phyloP scores from a whole-genome alignment of 1,140 invertebrate genomes.

The Neodiprion pinetum region DNA sequence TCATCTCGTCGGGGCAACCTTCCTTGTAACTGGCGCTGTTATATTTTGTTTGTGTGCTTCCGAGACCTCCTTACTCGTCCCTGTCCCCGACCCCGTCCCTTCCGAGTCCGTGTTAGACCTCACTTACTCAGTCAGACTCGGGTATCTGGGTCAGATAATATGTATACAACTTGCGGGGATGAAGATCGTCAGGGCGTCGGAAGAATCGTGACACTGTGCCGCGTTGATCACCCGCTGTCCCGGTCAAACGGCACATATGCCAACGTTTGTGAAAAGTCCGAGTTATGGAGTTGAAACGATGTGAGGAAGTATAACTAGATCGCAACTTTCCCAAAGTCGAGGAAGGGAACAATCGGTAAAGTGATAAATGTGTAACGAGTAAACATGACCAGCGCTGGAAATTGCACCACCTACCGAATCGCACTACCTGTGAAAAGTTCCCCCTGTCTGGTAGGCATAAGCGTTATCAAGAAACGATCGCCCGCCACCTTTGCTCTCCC shows the following conservation, averaged over 20 bases:
- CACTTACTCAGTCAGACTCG: conserved; percentile 49
- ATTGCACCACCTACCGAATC: conserved; percentile 4
- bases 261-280: not conserved
- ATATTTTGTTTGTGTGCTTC: conserved; percentile 53
- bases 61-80: conserved; percentile 29
- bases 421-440: conserved; percentile 2
- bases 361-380: not conserved
- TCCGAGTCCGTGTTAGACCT: conserved; percentile 34
- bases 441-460: conserved; percentile 4
- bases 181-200: conserved; percentile 6
- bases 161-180: conserved; percentile 52
- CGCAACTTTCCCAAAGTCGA: not conserved
- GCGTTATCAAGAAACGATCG: conserved; percentile 8
- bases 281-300: too few relatives aligned
- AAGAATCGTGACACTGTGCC: not conserved
- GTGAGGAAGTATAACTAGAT: not conserved
- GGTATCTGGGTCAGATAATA: conserved; percentile 54
- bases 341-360: not conserved
- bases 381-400: not conserved
- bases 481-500: not conserved
- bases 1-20: conserved; percentile 42
- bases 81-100: conserved; percentile 15
- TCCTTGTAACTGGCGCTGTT: conserved; percentile 46
- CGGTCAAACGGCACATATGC: not conserved
- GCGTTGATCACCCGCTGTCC: not conserved